Percentiles rank a stretch among this genome's conserved stretches.
These are phyloP conservation scores for Sternarchorhynchus goeldii DNA, from an alignment of 2,797 vertebrate species.

Conservation along the genomic window DNA sequence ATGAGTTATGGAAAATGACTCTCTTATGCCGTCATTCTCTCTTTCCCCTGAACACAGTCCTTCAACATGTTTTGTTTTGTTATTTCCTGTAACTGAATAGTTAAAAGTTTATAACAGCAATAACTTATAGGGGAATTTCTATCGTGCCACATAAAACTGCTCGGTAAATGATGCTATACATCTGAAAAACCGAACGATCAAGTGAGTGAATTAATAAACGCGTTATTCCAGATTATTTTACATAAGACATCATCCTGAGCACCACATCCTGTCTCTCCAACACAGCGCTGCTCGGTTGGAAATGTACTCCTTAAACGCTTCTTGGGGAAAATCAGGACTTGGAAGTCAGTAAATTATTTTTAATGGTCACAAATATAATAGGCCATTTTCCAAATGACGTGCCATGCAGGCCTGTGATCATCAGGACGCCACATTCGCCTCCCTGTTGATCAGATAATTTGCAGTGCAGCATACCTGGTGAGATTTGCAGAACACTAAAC, in stretches of 20 bases:
- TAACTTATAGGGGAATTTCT: not conserved
- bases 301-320: conserved; percentile 55
- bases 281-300: conserved; percentile 44
- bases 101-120: conserved; percentile 8
- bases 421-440: conserved; percentile 76
- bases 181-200: not conserved
- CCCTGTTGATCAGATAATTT: conserved; percentile 84
- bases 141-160: not conserved
- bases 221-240: conserved; percentile 17
- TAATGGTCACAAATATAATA: conserved; percentile 82
- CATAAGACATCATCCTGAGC: conserved; percentile 43
- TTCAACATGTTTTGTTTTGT: not conserved
- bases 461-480: conserved; percentile 79
- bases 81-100: not conserved
- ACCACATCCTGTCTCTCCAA: conserved; percentile 8
- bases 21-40: not conserved
- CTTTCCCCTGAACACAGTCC: conserved; percentile 5
- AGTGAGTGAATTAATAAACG: conserved; percentile 35
- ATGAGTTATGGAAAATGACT: conserved; percentile 59
- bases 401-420: conserved; percentile 75
- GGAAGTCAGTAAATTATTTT: conserved; percentile 80
- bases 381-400: conserved; percentile 81
- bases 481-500: conserved; percentile 70
- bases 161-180: conserved; percentile 7
- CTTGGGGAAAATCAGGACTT: conserved; percentile 73